These are phyloP conservation scores for Eriosoma lanigerum DNA, from an alignment of 1,140 invertebrate species.

Conservation along the genomic window DNA sequence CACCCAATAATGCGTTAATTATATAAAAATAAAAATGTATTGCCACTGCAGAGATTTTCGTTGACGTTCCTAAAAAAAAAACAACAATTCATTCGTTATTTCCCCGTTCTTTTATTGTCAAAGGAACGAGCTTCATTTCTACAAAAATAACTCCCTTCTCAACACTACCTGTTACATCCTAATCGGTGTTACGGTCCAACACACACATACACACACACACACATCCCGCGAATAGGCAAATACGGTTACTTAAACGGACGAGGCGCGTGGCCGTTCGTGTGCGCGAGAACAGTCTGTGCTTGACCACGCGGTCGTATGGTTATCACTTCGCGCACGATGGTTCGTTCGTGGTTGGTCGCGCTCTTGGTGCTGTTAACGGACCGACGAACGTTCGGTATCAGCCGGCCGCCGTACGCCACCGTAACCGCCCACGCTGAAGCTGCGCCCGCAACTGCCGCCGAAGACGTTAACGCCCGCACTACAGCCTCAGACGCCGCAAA, in stretches of 20 bases:
- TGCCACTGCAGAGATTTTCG: too few species aligned
- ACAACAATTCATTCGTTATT: too few species aligned
- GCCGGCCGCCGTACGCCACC: not conserved
- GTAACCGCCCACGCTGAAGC: not conserved
- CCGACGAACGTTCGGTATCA: not conserved
- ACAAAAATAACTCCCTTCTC: too few species aligned
- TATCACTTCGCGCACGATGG: constrained; percentile 35
- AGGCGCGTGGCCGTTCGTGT: constrained; percentile 14
- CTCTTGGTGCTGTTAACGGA: constrained; percentile 15
- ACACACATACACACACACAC: not conserved
- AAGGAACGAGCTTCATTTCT: too few species aligned
- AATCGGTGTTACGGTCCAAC: not conserved
- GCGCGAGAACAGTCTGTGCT: constrained; percentile 33
- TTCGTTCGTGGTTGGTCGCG: constrained; percentile 43
- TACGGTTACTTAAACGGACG: not conserved
- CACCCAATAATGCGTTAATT: too few species aligned
- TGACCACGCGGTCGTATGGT: constrained; percentile 49
- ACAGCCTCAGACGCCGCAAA: not conserved
- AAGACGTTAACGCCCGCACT: not conserved
- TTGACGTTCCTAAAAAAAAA: too few species aligned
- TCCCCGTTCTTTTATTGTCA: too few species aligned
- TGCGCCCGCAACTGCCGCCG: not conserved
- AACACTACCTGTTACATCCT: too few species aligned
- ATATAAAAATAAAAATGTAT: too few species aligned
- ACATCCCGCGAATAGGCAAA: not conserved